Evolutionary conservation across 2,797 vertebrate genomes (phyloP), one percentile per base, ranked within the genome.

Genomic region (Varecia variegata): DNA sequence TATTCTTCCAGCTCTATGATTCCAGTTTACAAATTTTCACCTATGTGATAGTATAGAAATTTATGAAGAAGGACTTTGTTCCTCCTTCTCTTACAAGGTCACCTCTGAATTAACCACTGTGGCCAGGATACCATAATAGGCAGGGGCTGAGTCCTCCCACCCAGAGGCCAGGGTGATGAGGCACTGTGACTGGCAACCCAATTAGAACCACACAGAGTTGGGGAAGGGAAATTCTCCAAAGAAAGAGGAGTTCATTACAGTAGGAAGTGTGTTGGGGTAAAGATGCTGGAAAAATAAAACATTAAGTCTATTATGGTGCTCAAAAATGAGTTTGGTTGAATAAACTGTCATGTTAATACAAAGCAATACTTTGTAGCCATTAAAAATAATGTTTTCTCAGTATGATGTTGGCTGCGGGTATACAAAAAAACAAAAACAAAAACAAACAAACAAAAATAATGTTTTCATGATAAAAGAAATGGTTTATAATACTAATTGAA

Each of bases 361-460:
- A 79, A 93, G 50, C 35, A 68, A 86, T 52, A 65, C 32, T 70
- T 17, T 27, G 11, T 35, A 93, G 56, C 8, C 32, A 70, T 40
- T 88, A 73, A 27, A 84, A 89, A 77, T 90, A 89, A 77, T 90
- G 60, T 50, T 87, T 76, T 76, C 45, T n/a, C n/a, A n/a, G n/a
- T n/a, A n/a, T n/a, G n/a, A n/a, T n/a, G n/a, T n/a, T n/a, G n/a
- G n/a, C n/a, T n/a, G n/a, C n/a, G n/a, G n/a, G n/a, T n/a, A n/a
- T n/a, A n/a, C n/a, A n/a, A n/a, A n/a, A n/a, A n/a, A n/a, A n/a
- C n/a, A n/a, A n/a, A n/a, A n/a, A n/a, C n/a, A n/a, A n/a, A n/a
- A n/a, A n/a, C n/a, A n/a, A n/a, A n/a, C n/a, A n/a, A n/a, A n/a
- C n/a, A 73, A 27, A 84, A 89, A 77, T 90, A 89, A 77, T 90